A percentile compares a stretch with the other conserved stretches of the same genome.
Conservation (phyloP, 1,140 invertebrate species). For the Drosophila pallidifrons region DNA sequence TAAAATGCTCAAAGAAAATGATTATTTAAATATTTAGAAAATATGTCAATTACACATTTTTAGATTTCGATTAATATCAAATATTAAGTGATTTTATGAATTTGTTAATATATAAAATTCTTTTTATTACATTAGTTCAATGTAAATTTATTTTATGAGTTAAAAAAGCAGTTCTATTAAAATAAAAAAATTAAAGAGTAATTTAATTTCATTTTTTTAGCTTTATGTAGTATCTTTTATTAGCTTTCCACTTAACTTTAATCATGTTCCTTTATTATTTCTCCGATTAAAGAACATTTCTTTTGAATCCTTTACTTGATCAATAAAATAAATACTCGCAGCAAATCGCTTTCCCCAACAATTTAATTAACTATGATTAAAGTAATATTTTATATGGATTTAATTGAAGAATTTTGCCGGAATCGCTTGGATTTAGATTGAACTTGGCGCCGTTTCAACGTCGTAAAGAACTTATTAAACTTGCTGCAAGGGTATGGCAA, state of each 20-base stretch:
- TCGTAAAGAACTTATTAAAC: conserved; percentile 27
- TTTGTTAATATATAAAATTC: too few relatives aligned
- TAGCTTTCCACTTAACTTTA: background rate
- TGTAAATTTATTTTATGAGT: too few relatives aligned
- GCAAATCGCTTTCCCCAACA: background rate
- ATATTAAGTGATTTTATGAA: too few relatives aligned
- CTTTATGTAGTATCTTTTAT: too few relatives aligned
- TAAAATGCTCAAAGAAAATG: too few relatives aligned
- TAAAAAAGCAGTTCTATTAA: too few relatives aligned
- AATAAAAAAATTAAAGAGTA: too few relatives aligned
- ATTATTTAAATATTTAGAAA: too few relatives aligned
- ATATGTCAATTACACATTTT: too few relatives aligned
- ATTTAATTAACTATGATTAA: conserved; percentile 11
- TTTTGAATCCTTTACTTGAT: background rate
- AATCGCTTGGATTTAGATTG: conserved; percentile 7
- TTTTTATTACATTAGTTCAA: too few relatives aligned
- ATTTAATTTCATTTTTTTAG: too few relatives aligned
- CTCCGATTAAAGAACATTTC: background rate
- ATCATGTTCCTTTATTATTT: background rate
- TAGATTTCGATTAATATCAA: too few relatives aligned
- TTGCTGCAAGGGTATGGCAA: conserved; percentile 19
- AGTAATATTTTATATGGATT: background rate
- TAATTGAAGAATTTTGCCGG: conserved; percentile 1
- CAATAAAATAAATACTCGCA: background rate
- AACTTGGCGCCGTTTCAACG: conserved; percentile 16